A percentile compares a stretch with the other conserved stretches of the same genome.
phyloP scores from a whole-genome alignment of 2,888 invertebrate genomes.

The Spilosoma lubricipeda region DNA sequence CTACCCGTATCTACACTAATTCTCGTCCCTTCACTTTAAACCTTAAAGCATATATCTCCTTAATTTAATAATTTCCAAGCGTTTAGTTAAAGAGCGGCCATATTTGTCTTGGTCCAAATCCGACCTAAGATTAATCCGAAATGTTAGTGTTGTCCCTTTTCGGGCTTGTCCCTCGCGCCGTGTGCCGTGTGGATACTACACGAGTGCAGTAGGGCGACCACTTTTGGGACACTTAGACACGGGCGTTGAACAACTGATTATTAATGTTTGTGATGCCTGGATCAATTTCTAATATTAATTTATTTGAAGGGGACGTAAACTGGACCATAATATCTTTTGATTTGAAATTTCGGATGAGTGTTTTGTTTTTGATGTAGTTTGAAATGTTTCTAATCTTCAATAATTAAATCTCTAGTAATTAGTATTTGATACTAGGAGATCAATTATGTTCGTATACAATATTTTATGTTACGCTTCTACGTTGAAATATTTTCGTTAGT shows the following conservation, averaged over 20 bases:
- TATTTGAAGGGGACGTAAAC: constrained; percentile 40
- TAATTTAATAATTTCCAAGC: constrained; percentile 83
- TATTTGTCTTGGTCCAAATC: constrained; percentile 83
- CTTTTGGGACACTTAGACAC: constrained; percentile 56
- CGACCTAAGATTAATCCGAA: constrained; percentile 80
- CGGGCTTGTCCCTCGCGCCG: constrained; percentile 43
- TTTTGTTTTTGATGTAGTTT: not conserved
- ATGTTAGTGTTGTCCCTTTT: constrained; percentile 70
- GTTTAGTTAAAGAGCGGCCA: constrained; percentile 74
- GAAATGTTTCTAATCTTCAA: too few species aligned
- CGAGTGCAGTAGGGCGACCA: constrained; percentile 54
- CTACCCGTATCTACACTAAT: constrained; percentile 28
- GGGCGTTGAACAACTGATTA: constrained; percentile 54
- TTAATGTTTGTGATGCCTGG: constrained; percentile 45
- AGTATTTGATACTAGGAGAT: too few species aligned
- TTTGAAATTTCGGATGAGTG: constrained; percentile 9
- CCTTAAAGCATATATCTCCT: constrained; percentile 66
- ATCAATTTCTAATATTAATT: constrained; percentile 42
- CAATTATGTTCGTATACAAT: not conserved
- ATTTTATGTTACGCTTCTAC: not conserved
- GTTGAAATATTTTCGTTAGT: not conserved
- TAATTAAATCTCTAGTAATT: too few species aligned
- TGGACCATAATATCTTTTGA: constrained; percentile 1
- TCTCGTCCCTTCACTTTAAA: constrained; percentile 57
- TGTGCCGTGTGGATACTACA: constrained; percentile 51